A percentile compares a stretch with the other conserved stretches of the same genome.
Evolutionary conservation across 2,113 vertebrate genomes (phyloP).

Genomic region (Apaloderma vittatum): DNA sequence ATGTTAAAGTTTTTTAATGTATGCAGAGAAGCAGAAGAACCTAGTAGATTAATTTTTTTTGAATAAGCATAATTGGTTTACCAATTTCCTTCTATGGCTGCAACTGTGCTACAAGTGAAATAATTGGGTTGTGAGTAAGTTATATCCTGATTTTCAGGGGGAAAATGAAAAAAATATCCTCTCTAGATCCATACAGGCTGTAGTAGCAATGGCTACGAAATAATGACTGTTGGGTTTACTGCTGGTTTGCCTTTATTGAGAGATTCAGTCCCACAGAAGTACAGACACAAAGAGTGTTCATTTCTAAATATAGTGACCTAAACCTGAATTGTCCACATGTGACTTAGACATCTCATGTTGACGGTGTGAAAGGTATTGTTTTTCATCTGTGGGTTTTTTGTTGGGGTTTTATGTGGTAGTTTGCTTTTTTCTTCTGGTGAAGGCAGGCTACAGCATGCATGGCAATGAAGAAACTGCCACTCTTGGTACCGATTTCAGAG

Average conservation of each 20-base stretch:
- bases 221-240: neutral
- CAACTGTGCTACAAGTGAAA: neutral
- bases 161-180: neutral
- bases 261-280: neutral
- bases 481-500: neutral
- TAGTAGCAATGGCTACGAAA: neutral
- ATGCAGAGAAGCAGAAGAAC: neutral
- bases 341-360: neutral
- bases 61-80: neutral
- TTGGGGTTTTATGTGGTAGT: neutral
- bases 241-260: neutral
- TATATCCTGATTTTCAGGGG: neutral
- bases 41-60: neutral
- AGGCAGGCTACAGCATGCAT: neutral
- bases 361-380: neutral
- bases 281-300: neutral
- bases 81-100: neutral
- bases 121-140: neutral
- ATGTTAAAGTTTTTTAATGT: neutral
- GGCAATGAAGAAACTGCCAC: neutral
- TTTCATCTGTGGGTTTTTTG: neutral
- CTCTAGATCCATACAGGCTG: neutral
- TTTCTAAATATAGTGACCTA: neutral
- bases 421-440: neutral
- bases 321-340: neutral